These are phyloP conservation scores for Crocodylus rhombifer DNA, from an alignment of 2,797 vertebrate species.

Conservation along the genomic window DNA sequence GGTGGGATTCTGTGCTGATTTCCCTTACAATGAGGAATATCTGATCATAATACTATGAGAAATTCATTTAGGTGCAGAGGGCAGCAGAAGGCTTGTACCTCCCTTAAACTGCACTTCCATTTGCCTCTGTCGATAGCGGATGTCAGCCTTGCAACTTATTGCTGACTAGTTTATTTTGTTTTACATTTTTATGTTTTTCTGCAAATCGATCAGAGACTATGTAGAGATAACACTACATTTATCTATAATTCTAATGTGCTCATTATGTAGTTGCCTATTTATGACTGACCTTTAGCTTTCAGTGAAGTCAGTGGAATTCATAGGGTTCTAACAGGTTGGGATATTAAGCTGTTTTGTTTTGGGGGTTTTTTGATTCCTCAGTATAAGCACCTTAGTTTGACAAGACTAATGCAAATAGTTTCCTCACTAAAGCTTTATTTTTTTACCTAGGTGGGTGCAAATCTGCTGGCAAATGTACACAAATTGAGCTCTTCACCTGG, in stretches of 20 bases:
- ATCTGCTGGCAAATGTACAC: too few relatives aligned
- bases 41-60: neutral
- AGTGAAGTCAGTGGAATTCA: too few relatives aligned
- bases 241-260: too few relatives aligned
- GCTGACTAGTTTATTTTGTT: neutral
- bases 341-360: too few relatives aligned
- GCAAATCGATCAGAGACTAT: too few relatives aligned
- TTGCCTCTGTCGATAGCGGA: neutral
- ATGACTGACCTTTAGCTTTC: too few relatives aligned
- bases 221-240: too few relatives aligned
- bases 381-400: neutral
- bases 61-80: neutral
- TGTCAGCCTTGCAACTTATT: neutral
- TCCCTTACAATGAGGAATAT: neutral
- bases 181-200: too few relatives aligned
- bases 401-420: neutral
- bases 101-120: neutral
- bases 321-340: too few relatives aligned
- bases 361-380: neutral
- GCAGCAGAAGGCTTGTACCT: neutral
- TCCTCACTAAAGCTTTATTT: neutral
- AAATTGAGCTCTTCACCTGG: too few relatives aligned
- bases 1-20: neutral
- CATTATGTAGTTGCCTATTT: too few relatives aligned
- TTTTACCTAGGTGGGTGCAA: too few relatives aligned